Base-by-base conservation (phyloP, 1,140 invertebrate species). In the Drosophila obscura region DNA sequence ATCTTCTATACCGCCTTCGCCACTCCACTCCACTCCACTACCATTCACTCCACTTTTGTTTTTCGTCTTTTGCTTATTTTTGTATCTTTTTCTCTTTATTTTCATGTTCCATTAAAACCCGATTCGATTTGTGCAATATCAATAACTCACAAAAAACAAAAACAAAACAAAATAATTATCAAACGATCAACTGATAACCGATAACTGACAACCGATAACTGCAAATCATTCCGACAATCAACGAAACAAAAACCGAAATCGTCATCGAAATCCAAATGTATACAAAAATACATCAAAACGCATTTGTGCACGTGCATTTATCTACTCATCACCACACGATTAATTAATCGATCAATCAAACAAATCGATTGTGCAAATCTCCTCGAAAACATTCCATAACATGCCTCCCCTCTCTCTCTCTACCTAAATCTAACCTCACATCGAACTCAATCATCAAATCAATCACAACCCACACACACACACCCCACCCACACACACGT, bases 81-180 rank as follows among this genome's bases (percentile, higher is more conserved):
- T 91, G 78, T 84, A 80, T 90, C 82, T 90, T 78, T 90, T 87
- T 91, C 82, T 91, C 80, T 91, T 90, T 90, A 80, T 85, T 90
- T 91, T 88, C 88, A 91, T 91, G 85, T 85, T 90, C 90, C 80
- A 83, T 88, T 83, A 88, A 87, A 88, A 75, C 53, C 71, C 77
- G 80, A 83, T 85, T 85, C 80, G 80, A 88, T 88, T 85, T 91
- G 82, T 90, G 82, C 80, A 84, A 71, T 71, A 66, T 66, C 69
- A 83, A 83, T 83, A 89, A 89, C 72, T 59, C 63, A 72, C 60
- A 49, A 81, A 64, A 73, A 75, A 56, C 73, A 56, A 61, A 66
- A 81, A 28, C 53, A 53, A 74, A 69, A 51, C 50, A 46, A 4
- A 24, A 24, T 24, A 24, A 46, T 49, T 73, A 62, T 65, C 64